Evolutionary conservation across 2,888 invertebrate species (phyloP), one percentile per base, ranked within the genome.

Genomic region (Lumbricus terrestris): DNA sequence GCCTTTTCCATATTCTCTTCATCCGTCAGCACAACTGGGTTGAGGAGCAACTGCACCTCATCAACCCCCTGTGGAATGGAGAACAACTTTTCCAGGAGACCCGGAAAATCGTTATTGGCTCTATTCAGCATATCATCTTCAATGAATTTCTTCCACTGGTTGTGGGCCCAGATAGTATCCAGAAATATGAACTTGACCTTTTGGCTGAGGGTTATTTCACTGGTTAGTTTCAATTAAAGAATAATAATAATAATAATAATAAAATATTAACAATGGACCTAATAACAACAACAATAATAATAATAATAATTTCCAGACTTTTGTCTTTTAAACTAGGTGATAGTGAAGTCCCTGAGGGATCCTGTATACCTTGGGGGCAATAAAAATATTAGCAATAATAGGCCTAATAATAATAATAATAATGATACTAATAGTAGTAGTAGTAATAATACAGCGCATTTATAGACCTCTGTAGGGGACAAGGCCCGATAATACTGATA

Each of bases 101-200:
- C 0, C 95, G 98, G 91, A 96, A 96, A 93, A 97, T 98, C 40
- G 94, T 98, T 0, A 96, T 96, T 0, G 98, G 98, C 0, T 92
- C 94, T 85, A 92, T 98, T 97, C 95, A 95, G 90, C 94, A 95
- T 91, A 94, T 95, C 47, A 93, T 94, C 11, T 95, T 93, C 93
- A 93, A 93, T 40, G 95, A 95, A 92, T 95, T 93, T 89, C 95
- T 99, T 90, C 99, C 98, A 8, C 90, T 98, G 90, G 96, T 99
- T 88, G 96, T 99, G 23, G 98, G 98, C 11, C 97, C 97, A 97
- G 97, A 97, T 93, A 97, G 97, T n/a, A 97, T 98, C 91, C 97
- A 97, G 93, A 96, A 98, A 15, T 98, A 98, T 94, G 98, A 97
- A 15, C 95, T 99, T 90, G 97, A 97, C 93, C 96, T 98, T 15